A percentile compares a stretch with the other conserved stretches of the same genome.
Evolutionary conservation across 2,888 invertebrate species (phyloP).

Genomic region (Argyresthia albistria): DNA sequence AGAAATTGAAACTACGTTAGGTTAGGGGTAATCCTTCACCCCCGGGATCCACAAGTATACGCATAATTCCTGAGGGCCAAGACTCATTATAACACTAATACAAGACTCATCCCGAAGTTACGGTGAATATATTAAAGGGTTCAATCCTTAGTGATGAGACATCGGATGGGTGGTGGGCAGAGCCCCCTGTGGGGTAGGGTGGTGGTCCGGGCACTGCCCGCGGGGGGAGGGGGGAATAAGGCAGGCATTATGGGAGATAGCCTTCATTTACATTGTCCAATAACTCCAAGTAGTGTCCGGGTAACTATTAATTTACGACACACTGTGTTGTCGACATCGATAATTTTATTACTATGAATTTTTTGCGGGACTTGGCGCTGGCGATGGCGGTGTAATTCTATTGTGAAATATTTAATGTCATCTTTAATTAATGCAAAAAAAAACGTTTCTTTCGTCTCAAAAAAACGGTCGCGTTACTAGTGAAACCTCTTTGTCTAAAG

Average conservation of each 20-base stretch:
- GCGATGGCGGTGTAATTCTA: too few relatives aligned
- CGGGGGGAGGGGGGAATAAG: slow-evolving; percentile 39
- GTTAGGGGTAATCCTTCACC: slow-evolving; percentile 56
- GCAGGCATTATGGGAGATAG: slow-evolving; percentile 71
- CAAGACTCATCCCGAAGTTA: slow-evolving; percentile 72
- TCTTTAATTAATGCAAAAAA: too few relatives aligned
- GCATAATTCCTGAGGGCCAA: slow-evolving; percentile 70
- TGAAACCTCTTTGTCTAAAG: too few relatives aligned
- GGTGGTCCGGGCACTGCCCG: background rate
- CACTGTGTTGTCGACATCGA: background rate
- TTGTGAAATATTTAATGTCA: too few relatives aligned
- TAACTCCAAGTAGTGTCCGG: slow-evolving; percentile 72
- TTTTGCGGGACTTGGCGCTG: too few relatives aligned
- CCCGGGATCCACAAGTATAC: slow-evolving; percentile 57
- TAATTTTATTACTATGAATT: too few relatives aligned
- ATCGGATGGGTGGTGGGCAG: slow-evolving; percentile 46
- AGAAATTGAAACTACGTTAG: slow-evolving; percentile 64
- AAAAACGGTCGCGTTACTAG: too few relatives aligned
- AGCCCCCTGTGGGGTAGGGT: slow-evolving; percentile 29
- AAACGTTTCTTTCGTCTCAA: too few relatives aligned
- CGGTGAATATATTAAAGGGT: slow-evolving; percentile 73
- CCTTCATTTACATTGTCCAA: slow-evolving; percentile 74
- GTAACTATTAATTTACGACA: slow-evolving; percentile 67
- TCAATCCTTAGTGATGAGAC: slow-evolving; percentile 72
- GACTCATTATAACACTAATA: slow-evolving; percentile 73